Evolutionary conservation across 2,888 invertebrate genomes (phyloP).

Genomic region (Morpho helenor): DNA sequence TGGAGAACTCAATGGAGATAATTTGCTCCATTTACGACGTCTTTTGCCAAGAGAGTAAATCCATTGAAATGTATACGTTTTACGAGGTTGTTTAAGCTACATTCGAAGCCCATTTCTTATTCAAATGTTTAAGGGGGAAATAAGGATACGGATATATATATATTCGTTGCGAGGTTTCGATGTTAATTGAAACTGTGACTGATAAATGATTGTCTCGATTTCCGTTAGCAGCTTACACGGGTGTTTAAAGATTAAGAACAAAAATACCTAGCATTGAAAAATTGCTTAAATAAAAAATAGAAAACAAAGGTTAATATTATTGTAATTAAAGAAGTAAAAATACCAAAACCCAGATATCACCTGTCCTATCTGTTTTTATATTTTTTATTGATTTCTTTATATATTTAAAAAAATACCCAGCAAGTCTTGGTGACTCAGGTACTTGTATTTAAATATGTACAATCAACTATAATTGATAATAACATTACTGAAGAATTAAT

Average conservation of each 20-base stretch:
- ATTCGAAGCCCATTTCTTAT: constrained; percentile 12
- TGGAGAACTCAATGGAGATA: constrained; percentile 14
- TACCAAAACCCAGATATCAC: too few relatives aligned
- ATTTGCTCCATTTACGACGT: constrained; percentile 20
- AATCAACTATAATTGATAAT: too few relatives aligned
- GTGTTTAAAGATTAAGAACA: constrained; percentile 22
- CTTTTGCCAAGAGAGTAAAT: constrained; percentile 16
- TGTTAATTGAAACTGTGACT: constrained; percentile 45
- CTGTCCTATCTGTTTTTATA: too few relatives aligned
- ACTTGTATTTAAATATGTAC: too few relatives aligned
- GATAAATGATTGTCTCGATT: constrained; percentile 39
- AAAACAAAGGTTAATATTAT: too few relatives aligned
- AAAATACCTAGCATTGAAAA: too few relatives aligned
- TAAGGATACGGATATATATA: constrained; percentile 32
- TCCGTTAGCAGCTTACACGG: constrained; percentile 36
- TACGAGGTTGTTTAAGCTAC: constrained; percentile 16
- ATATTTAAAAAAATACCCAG: too few relatives aligned
- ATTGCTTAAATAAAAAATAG: too few relatives aligned
- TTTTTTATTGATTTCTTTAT: too few relatives aligned
- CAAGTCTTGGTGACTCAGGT: too few relatives aligned
- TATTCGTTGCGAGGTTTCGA: constrained; percentile 39
- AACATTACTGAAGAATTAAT: too few relatives aligned
- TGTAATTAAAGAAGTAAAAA: too few relatives aligned
- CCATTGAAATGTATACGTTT: constrained; percentile 18
- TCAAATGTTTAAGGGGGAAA: constrained; percentile 22